phyloP scores from a whole-genome alignment of 2,888 invertebrate genomes.

The Pachydiplax longipennis region DNA sequence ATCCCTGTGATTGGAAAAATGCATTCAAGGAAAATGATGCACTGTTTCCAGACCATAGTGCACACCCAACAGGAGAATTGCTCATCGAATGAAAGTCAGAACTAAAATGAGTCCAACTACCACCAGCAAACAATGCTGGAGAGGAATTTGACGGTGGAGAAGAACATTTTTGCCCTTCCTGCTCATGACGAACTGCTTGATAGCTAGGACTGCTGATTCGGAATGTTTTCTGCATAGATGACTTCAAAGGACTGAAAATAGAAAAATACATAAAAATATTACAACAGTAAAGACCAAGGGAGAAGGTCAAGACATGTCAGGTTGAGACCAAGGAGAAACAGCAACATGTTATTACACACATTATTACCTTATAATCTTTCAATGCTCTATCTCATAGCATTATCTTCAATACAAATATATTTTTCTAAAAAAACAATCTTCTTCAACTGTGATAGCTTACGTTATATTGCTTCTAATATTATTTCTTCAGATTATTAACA shows the following conservation, averaged over 20 bases:
- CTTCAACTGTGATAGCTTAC: no score
- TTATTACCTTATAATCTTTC: no score
- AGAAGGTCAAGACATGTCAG: no score
- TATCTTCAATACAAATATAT: no score
- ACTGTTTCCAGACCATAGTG: not conserved
- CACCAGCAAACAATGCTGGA: not conserved
- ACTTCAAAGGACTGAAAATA: not conserved
- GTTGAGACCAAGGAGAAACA: no score
- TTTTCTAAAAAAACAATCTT: no score
- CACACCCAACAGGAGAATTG: not conserved
- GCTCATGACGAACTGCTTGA: conserved; percentile 50
- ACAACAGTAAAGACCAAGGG: no score
- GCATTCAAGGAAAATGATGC: not conserved
- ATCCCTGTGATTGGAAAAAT: not conserved
- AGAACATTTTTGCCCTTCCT: not conserved
- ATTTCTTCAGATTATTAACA: no score
- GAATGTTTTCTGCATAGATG: conserved; percentile 48
- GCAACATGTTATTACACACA: no score
- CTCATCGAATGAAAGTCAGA: not conserved
- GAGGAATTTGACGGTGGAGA: conserved; percentile 18
- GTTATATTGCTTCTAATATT: no score
- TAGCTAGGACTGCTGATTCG: conserved; percentile 52
- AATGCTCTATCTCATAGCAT: no score
- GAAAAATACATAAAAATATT: not conserved
- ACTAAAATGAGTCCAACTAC: not conserved